phyloP scores from a whole-genome alignment of 2,888 invertebrate species.

The Acanthococcus lagerstroemiae region DNA sequence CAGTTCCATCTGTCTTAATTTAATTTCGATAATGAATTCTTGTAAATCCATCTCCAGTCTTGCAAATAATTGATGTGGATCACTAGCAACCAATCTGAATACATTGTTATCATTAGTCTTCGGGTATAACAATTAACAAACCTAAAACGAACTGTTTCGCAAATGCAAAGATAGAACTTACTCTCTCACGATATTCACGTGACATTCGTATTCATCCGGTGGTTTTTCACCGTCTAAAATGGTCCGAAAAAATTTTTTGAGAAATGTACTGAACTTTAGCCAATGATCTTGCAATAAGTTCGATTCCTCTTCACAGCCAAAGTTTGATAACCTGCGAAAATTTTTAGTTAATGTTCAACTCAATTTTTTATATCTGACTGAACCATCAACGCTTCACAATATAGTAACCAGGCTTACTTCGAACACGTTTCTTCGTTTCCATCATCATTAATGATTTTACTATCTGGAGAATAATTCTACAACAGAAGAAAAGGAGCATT shows the following conservation, averaged over 20 bases:
- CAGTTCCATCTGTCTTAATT: constrained; percentile 49
- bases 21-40: constrained; percentile 55
- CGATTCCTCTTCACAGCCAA: constrained; percentile 5
- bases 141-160: not conserved
- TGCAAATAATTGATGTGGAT: constrained; percentile 55
- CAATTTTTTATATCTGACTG: not conserved
- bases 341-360: not conserved
- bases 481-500: not conserved
- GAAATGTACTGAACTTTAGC: constrained; percentile 17
- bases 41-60: constrained; percentile 53
- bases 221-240: constrained; percentile 20
- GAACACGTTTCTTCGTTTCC: not conserved
- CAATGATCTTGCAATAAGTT: constrained; percentile 19
- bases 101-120: not conserved
- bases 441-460: not conserved
- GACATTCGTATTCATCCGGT: constrained; percentile 17
- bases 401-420: not conserved
- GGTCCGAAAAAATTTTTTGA: constrained; percentile 5
- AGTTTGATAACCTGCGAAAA: not conserved
- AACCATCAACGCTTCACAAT: not conserved
- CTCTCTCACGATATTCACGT: constrained; percentile 17
- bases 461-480: not conserved
- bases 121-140: not conserved
- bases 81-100: constrained; percentile 39
- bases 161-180: not conserved